These are phyloP conservation scores for Philaenus spumarius DNA, from an alignment of 1,140 invertebrate species.

Conservation along the genomic window DNA sequence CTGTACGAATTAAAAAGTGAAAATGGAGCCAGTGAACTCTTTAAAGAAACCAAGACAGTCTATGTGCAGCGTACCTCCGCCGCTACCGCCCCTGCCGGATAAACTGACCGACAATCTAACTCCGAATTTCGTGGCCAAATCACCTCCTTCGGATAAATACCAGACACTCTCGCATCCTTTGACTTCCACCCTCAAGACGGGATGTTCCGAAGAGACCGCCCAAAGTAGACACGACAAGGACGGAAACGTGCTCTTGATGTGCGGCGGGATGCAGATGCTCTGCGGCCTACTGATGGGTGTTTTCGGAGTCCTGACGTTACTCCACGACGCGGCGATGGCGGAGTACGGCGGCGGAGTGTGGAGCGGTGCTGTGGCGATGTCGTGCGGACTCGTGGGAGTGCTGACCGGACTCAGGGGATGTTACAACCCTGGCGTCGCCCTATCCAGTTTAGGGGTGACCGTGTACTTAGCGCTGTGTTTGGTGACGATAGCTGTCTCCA, in stretches of 20 bases:
- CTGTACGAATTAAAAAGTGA: too few relatives aligned
- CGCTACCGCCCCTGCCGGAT: conserved; percentile 8
- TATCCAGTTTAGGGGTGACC: conserved; percentile 42
- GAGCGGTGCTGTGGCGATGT: conserved; percentile 50
- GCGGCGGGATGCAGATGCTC: conserved; percentile 47
- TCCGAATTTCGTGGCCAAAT: conserved; percentile 15
- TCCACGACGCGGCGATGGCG: conserved; percentile 49
- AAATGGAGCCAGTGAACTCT: too few relatives aligned
- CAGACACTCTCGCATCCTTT: conserved; percentile 2
- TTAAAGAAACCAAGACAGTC: too few relatives aligned
- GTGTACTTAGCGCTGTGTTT: conserved; percentile 49
- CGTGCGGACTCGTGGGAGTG: conserved; percentile 47
- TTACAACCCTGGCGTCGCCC: conserved; percentile 19
- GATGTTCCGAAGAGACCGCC: conserved; percentile 13
- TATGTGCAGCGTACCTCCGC: not conserved
- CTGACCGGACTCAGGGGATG: conserved; percentile 51
- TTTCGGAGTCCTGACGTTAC: conserved; percentile 48
- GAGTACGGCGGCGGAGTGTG: conserved; percentile 51
- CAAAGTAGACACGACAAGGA: not conserved
- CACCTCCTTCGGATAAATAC: conserved; percentile 19
- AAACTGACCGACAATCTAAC: conserved; percentile 2
- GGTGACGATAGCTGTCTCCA: conserved; percentile 49
- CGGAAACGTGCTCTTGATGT: conserved; percentile 36
- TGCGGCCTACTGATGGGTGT: conserved; percentile 49
- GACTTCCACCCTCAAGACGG: conserved; percentile 5